Evolutionary conservation across 2,888 invertebrate genomes (phyloP).

Genomic region (Agriotes lineatus): DNA sequence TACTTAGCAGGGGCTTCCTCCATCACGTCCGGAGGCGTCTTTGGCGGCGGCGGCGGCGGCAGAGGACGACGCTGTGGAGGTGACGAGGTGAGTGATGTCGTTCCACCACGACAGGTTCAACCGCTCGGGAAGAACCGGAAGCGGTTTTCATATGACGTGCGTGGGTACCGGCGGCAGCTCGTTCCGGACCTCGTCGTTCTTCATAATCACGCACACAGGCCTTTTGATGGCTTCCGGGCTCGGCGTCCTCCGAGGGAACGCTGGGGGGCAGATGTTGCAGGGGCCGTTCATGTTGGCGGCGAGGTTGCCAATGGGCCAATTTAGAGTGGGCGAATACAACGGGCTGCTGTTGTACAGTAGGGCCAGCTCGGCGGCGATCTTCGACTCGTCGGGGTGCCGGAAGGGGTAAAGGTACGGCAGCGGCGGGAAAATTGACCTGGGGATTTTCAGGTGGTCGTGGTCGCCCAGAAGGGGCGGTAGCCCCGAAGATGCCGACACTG

Average conservation of each 20-base stretch:
- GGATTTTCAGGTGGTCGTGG: conserved; percentile 74
- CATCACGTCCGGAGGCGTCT: conserved; percentile 57
- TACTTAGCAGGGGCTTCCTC: conserved; percentile 58
- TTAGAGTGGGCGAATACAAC: conserved; percentile 68
- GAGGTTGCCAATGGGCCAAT: conserved; percentile 61
- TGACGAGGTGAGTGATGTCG: conserved; percentile 65
- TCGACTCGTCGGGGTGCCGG: conserved; percentile 69
- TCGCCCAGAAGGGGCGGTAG: conserved; percentile 69
- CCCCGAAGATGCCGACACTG: conserved; percentile 66
- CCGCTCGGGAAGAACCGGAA: conserved; percentile 83
- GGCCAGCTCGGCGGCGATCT: conserved; percentile 78
- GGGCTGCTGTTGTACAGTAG: conserved; percentile 72
- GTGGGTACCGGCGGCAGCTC: conserved; percentile 65
- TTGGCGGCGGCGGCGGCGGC: conserved; percentile 58
- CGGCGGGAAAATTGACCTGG: conserved; percentile 77
- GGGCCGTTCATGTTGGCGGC: conserved; percentile 51
- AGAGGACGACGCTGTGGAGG: conserved; percentile 62
- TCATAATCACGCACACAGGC: conserved; percentile 75
- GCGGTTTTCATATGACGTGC: conserved; percentile 88
- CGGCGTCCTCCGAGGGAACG: conserved; percentile 59
- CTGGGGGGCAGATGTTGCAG: conserved; percentile 65
- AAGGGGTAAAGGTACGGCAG: conserved; percentile 81
- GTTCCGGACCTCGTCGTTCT: conserved; percentile 69
- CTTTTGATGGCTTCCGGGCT: conserved; percentile 66
- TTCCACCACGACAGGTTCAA: conserved; percentile 69